These are phyloP conservation scores for Euschistus heros DNA, from an alignment of 1,140 invertebrate genomes.

Conservation along the genomic window DNA sequence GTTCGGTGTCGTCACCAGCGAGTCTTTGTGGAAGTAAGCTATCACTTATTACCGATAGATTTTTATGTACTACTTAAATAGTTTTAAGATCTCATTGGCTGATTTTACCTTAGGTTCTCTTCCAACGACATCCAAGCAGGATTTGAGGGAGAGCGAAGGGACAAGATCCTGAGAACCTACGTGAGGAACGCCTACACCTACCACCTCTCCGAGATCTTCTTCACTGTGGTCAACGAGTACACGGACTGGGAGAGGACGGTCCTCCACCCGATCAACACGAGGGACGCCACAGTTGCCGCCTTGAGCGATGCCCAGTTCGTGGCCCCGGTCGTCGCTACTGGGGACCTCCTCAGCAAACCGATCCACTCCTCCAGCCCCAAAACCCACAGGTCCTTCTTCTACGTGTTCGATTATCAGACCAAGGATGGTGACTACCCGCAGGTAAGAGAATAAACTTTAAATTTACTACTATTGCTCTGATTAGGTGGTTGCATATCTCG, in stretches of 20 bases:
- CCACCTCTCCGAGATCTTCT: conserved; percentile 93
- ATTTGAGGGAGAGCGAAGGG: conserved; percentile 78
- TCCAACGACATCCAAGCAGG: conserved; percentile 74
- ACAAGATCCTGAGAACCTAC: conserved; percentile 86
- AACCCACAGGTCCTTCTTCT: conserved; percentile 63
- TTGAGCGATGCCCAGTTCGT: conserved; percentile 87
- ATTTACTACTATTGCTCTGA: too few relatives aligned
- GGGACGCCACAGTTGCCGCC: conserved; percentile 84
- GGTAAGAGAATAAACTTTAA: conserved; percentile 37
- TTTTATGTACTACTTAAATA: background rate
- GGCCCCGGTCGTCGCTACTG: conserved; percentile 70
- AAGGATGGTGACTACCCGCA: conserved; percentile 83
- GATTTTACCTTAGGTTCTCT: conserved; percentile 35
- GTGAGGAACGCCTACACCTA: conserved; percentile 87
- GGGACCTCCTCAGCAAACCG: conserved; percentile 55
- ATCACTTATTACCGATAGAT: conserved; percentile 36
- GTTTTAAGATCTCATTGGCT: background rate
- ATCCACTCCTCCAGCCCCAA: conserved; percentile 15
- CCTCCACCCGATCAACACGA: conserved; percentile 80
- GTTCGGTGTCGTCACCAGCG: conserved; percentile 74
- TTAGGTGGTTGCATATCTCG: too few relatives aligned
- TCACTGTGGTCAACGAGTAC: conserved; percentile 92
- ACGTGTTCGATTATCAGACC: conserved; percentile 87
- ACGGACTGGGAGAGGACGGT: conserved; percentile 91
- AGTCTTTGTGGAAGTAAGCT: conserved; percentile 56